These are phyloP conservation scores for Microcebus lehilahytsara DNA, from an alignment of 2,113 vertebrate species.

Conservation along the genomic window DNA sequence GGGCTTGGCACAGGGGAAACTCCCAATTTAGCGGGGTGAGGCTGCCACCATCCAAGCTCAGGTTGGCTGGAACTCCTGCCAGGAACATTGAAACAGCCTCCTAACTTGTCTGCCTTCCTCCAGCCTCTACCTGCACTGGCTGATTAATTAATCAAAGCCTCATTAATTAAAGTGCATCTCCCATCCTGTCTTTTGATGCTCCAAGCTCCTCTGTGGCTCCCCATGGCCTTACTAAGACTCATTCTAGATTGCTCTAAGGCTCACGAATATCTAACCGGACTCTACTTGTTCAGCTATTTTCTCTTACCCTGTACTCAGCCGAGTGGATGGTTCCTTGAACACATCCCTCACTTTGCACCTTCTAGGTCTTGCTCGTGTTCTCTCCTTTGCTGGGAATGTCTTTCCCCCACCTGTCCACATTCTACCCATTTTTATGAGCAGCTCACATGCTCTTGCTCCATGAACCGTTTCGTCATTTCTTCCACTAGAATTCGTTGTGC, in stretches of 20 bases:
- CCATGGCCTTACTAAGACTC: background rate
- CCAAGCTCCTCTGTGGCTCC: background rate
- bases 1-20: background rate
- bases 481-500: background rate
- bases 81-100: background rate
- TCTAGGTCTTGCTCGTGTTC: background rate
- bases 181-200: background rate
- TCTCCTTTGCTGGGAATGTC: background rate
- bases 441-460: background rate
- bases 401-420: background rate
- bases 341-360: rapidly evolving
- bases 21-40: background rate
- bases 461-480: background rate
- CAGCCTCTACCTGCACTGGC: background rate
- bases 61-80: background rate
- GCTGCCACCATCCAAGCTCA: background rate
- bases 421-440: background rate
- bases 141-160: background rate
- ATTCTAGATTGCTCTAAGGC: background rate
- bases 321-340: background rate
- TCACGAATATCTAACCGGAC: background rate
- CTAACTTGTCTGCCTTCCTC: background rate
- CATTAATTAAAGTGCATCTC: background rate
- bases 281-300: background rate
- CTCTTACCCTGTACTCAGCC: background rate